phyloP scores from a whole-genome alignment of 2,888 invertebrate species.

The Meiosimyza platycephala region DNA sequence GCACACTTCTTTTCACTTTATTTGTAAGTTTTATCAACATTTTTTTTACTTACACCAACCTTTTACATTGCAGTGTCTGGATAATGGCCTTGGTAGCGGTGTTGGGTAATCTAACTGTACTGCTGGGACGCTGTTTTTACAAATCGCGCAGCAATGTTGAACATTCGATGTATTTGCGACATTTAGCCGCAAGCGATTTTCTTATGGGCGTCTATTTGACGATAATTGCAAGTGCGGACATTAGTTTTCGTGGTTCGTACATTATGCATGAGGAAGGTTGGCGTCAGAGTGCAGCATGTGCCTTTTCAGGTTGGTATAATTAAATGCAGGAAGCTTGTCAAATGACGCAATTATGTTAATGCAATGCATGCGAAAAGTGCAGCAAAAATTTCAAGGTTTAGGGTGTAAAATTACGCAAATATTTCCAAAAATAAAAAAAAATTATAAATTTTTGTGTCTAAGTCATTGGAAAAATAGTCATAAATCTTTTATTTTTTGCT shows the following conservation, averaged over 20 bases:
- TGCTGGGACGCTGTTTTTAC: conserved; percentile 70
- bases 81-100: conserved; percentile 72
- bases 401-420: no score
- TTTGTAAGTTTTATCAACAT: background rate
- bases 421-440: no score
- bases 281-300: conserved; percentile 71
- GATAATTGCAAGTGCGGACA: conserved; percentile 71
- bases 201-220: conserved; percentile 74
- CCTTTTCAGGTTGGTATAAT: conserved; percentile 68
- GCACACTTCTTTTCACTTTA: no score
- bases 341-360: background rate
- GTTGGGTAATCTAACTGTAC: conserved; percentile 71
- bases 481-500: no score
- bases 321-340: background rate
- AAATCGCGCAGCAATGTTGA: conserved; percentile 71
- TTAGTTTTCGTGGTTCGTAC: conserved; percentile 69
- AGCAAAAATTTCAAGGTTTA: background rate
- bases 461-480: no score
- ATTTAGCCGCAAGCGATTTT: conserved; percentile 73
- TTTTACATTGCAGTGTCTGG: conserved; percentile 70
- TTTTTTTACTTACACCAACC: background rate
- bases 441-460: no score
- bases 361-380: background rate
- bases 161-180: conserved; percentile 73
- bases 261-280: conserved; percentile 71